Base-by-base conservation (phyloP, 2,113 vertebrate species). In the Stercorarius parasiticus region DNA sequence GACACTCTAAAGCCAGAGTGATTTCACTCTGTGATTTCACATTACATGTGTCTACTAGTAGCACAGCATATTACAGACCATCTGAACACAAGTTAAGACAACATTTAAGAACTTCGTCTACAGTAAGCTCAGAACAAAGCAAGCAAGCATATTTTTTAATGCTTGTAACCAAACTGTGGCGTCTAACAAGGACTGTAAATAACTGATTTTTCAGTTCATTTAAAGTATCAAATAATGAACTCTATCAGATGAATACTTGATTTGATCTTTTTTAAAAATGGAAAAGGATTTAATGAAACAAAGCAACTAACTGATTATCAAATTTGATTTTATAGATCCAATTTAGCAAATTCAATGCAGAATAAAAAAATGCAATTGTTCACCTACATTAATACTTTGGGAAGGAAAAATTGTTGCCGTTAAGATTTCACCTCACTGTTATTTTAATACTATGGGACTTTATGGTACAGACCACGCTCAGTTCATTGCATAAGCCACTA, bases 381-480 rank as follows among this genome's bases (percentile, higher is more conserved):
- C 64, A 65, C 5, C 49, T 34, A 19, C 11, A 56, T 36, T 10
- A 81, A 73, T 61, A 65, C 16, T 26, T 17, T 12, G 3, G 9
- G 30, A 81, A 86, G 19, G 30, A 62, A 86, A 59, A 70, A 73
- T 2, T 7, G 27, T 40, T 53, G 64, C 45, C 38, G 26, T 27
- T 69, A 47, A 81, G 45, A 73, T 36, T 71, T 64, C 5, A 77
- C 4, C 13, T 47, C 20, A 23, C 21, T 72, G 10, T 81, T 42
- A 64, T 38, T 88, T 88, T 62, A 79, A 71, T 42, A 61, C 32
- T 15, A 3, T 36, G 49, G 49, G 55, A 32, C 65, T 73, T 80
- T 4, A 30, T 7, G 15, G 5, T 5, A 62, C 47, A 71, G 73
- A 59, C 5, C 0, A 2, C 0, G 0, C n/a, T 50, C 8, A 71